These are phyloP conservation scores for Eubasilissa splendida DNA, from an alignment of 2,888 invertebrate genomes.

Conservation along the genomic window DNA sequence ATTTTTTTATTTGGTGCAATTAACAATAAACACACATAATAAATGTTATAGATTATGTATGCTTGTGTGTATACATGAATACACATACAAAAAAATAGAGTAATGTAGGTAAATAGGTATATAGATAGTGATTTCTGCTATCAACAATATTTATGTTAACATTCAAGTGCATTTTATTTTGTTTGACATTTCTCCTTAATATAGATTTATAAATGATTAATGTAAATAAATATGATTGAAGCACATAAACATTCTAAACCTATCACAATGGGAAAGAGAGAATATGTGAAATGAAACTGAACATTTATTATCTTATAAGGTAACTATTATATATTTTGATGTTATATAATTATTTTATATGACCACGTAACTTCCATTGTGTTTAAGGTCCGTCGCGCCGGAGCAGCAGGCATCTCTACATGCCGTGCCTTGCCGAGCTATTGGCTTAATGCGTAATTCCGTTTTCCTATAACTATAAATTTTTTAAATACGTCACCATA, in stretches of 20 bases:
- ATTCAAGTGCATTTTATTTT: constrained; percentile 15
- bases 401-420: too few relatives aligned
- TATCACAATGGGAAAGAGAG: constrained; percentile 5
- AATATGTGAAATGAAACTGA: not conserved
- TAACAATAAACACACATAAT: constrained; percentile 43
- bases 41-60: constrained; percentile 31
- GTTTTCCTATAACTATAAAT: too few relatives aligned
- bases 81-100: constrained; percentile 25
- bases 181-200: constrained; percentile 12
- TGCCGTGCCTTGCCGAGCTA: too few relatives aligned
- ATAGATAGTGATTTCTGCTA: constrained; percentile 10
- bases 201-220: constrained; percentile 3
- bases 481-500: too few relatives aligned
- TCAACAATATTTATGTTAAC: not conserved
- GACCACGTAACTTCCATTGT: not conserved
- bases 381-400: too few relatives aligned
- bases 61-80: constrained; percentile 20
- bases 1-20: constrained; percentile 53
- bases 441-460: too few relatives aligned
- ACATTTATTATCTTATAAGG: not conserved
- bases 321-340: not conserved
- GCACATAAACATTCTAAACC: constrained; percentile 8
- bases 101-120: constrained; percentile 1
- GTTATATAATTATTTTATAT: not conserved
- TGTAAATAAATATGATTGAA: not conserved